Evolutionary conservation across 1,140 invertebrate species (phyloP).

Genomic region (Zaprionus camerounensis): DNA sequence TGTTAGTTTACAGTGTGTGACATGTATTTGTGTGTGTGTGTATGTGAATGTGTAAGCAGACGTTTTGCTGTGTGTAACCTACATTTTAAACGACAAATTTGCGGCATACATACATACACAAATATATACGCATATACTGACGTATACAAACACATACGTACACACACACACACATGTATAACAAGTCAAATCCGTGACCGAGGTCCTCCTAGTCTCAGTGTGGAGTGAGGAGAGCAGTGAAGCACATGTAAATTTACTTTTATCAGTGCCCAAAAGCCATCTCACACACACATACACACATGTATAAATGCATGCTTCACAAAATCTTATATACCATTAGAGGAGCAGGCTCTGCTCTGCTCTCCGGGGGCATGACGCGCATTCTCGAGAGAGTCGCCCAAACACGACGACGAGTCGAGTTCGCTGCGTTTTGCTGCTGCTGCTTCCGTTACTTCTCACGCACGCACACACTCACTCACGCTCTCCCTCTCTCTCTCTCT

Average conservation of each 20-base stretch:
- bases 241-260: constrained; percentile 69
- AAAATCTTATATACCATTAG: constrained; percentile 62
- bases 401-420: constrained; percentile 13
- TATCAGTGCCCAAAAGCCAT: constrained; percentile 69
- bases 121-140: constrained; percentile 19
- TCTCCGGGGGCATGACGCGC: constrained; percentile 50
- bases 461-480: background rate
- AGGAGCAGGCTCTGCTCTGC: constrained; percentile 47
- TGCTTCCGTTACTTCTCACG: constrained; percentile 15
- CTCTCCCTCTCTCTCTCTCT: background rate
- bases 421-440: constrained; percentile 34
- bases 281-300: constrained; percentile 37
- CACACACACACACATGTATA: constrained; percentile 29
- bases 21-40: constrained; percentile 8
- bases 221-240: background rate
- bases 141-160: constrained; percentile 29
- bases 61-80: constrained; percentile 71
- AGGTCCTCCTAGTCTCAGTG: constrained; percentile 45
- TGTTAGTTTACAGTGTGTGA: constrained; percentile 32
- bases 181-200: constrained; percentile 72
- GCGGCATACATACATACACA: constrained; percentile 31
- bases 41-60: constrained; percentile 24
- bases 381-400: constrained; percentile 48
- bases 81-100: constrained; percentile 72
- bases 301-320: constrained; percentile 38